Percentiles rank a stretch among this genome's conserved stretches.
phyloP scores from a whole-genome alignment of 2,888 invertebrate genomes.

The Lithophane socia region DNA sequence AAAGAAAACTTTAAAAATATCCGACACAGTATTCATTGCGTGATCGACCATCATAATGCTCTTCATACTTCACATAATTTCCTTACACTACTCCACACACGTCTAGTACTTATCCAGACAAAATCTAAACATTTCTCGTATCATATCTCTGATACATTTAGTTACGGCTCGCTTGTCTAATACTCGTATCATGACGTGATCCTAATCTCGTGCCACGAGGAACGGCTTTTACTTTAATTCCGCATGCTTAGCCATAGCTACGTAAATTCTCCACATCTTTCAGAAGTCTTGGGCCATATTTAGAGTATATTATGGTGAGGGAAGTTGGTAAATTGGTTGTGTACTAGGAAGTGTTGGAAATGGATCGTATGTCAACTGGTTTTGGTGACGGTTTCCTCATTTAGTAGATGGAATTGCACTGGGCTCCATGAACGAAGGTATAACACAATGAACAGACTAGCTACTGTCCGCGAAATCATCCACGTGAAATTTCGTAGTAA shows the following conservation, averaged over 20 bases:
- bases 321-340: constrained; percentile 35
- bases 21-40: neutral
- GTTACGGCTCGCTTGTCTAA: constrained; percentile 63
- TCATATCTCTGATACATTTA: constrained; percentile 64
- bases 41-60: neutral
- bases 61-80: constrained; percentile 2
- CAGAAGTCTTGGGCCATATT: constrained; percentile 22
- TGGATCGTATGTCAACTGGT: neutral
- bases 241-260: constrained; percentile 32
- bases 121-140: constrained; percentile 49
- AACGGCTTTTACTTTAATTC: constrained; percentile 53
- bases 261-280: constrained; percentile 30
- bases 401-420: neutral
- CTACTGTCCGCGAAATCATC: too few relatives aligned
- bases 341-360: neutral
- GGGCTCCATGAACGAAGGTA: neutral
- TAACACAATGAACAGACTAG: too few relatives aligned
- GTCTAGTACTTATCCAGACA: constrained; percentile 19
- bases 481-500: too few relatives aligned
- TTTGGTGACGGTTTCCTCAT: neutral
- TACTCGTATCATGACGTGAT: constrained; percentile 63
- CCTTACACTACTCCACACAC: neutral
- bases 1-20: neutral
- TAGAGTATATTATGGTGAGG: constrained; percentile 11
- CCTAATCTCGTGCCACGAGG: constrained; percentile 64